Conservation (phyloP, 2,888 invertebrate species). For the Agrotis clavis region DNA sequence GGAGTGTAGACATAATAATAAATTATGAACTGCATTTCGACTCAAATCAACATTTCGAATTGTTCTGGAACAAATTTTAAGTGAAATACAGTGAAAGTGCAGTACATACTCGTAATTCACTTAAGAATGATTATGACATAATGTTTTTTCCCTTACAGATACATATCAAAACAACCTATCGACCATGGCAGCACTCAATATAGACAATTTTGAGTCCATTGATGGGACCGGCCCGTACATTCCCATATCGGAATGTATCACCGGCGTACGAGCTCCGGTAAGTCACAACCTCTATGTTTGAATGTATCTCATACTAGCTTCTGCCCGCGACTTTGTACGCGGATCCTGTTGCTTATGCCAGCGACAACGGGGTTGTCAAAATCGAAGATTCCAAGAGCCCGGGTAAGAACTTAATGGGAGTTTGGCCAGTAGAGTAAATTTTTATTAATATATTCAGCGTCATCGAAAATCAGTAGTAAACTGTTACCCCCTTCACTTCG, state of each 20-base stretch:
- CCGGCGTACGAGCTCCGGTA: conserved; percentile 93
- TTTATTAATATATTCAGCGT: too few species aligned
- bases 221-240: conserved; percentile 95
- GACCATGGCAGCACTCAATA: conserved; percentile 68
- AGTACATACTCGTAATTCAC: neutral
- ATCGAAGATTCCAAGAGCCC: too few species aligned
- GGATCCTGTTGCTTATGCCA: too few species aligned
- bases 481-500: too few species aligned
- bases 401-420: too few species aligned
- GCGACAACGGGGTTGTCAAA: too few species aligned
- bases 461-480: too few species aligned
- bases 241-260: conserved; percentile 97
- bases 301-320: neutral
- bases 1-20: neutral
- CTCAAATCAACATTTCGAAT: neutral
- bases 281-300: conserved; percentile 13
- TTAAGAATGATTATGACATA: conserved; percentile 7
- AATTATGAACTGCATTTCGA: conserved; percentile 11
- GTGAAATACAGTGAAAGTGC: neutral
- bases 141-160: conserved; percentile 70
- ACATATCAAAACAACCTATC: conserved; percentile 71
- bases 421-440: too few species aligned
- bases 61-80: neutral
- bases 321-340: too few species aligned
- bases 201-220: conserved; percentile 70